phyloP scores from a whole-genome alignment of 2,888 invertebrate species.

The Patella pellucida region DNA sequence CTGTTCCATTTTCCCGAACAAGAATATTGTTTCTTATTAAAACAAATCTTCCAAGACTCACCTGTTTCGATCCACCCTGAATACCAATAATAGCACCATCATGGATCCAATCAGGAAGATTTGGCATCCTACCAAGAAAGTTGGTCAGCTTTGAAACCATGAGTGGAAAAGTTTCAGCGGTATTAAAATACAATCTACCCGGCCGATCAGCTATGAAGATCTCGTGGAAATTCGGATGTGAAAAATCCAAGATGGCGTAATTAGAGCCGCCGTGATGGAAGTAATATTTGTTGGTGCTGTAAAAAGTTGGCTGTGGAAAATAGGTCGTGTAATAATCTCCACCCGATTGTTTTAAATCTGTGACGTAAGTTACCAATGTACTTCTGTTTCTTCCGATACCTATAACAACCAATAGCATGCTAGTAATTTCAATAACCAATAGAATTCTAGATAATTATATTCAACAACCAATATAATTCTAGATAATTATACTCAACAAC shows the following conservation, averaged over 20 bases:
- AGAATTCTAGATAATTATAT: too few relatives aligned
- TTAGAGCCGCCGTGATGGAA: constrained; percentile 51
- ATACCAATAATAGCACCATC: constrained; percentile 58
- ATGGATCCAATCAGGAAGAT: constrained; percentile 56
- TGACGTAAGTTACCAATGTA: constrained; percentile 50
- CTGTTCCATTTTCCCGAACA: too few relatives aligned
- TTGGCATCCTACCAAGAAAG: constrained; percentile 47
- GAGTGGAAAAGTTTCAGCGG: constrained; percentile 27
- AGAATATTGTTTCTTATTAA: too few relatives aligned
- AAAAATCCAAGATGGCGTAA: constrained; percentile 57
- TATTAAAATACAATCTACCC: constrained; percentile 50
- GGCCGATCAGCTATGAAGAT: constrained; percentile 45
- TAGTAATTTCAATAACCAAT: too few relatives aligned
- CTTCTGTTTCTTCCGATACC: constrained; percentile 64
- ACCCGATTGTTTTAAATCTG: constrained; percentile 46
- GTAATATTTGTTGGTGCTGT: constrained; percentile 53
- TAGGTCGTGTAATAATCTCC: constrained; percentile 64
- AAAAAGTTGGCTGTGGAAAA: constrained; percentile 58
- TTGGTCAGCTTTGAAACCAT: constrained; percentile 37
- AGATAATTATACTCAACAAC: too few relatives aligned
- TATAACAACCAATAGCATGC: constrained; percentile 23
- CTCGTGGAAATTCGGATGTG: constrained; percentile 46
- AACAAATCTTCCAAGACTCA: background rate
- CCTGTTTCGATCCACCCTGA: constrained; percentile 56
- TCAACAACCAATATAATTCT: too few relatives aligned